A percentile compares a stretch with the other conserved stretches of the same genome.
Conservation (phyloP, 2,113 vertebrate genomes). For the Periophthalmus modestus region DNA sequence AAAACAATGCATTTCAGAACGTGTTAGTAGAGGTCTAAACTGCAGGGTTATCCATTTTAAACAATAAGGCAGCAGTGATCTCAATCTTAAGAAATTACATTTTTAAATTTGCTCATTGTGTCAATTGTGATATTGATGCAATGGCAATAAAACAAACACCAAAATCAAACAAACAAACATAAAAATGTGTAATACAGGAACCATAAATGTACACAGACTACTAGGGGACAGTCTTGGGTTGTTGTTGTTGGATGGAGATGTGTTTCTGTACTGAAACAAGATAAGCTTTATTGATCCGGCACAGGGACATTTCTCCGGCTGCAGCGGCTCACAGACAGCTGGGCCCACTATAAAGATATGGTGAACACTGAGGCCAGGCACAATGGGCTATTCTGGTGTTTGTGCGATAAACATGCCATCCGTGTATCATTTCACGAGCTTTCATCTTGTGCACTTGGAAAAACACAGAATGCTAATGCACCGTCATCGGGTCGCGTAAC, state of each 20-base stretch:
- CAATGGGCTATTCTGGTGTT: neutral
- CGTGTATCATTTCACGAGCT: neutral
- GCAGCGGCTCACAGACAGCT: neutral
- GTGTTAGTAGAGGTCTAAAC: no score
- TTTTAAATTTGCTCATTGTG: neutral
- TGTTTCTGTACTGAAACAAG: constrained; percentile 4
- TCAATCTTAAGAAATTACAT: no score
- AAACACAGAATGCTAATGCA: neutral
- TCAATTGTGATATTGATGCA: neutral
- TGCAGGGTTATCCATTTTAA: no score
- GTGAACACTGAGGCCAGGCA: neutral
- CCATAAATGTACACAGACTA: neutral
- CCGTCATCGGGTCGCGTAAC: neutral
- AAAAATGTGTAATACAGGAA: neutral
- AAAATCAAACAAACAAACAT: neutral
- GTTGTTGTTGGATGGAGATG: constrained; percentile 2
- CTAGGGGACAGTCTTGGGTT: neutral
- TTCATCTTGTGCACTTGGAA: neutral
- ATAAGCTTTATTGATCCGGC: constrained; percentile 2
- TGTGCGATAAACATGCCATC: neutral
- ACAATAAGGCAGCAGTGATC: no score
- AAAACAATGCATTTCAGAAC: no score
- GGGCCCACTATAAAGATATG: neutral
- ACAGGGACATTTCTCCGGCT: neutral
- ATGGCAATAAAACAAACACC: neutral